phyloP scores from a whole-genome alignment of 92 coral and sea anemone genomes.

The Zoanthus sociatus region DNA sequence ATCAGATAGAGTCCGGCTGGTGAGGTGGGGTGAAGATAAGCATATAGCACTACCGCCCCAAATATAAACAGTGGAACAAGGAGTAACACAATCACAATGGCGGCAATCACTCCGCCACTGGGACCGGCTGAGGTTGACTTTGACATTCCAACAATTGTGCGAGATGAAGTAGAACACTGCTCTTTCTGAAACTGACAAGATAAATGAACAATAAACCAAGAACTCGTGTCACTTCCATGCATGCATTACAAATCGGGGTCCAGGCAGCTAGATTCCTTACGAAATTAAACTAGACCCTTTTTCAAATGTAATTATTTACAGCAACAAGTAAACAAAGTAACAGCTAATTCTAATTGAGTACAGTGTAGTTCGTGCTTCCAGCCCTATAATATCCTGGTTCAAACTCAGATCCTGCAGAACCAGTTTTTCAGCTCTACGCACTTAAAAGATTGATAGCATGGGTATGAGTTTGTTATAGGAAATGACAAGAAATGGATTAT shows the following conservation, averaged over 20 bases:
- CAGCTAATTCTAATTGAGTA: background rate
- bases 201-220: background rate
- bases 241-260: no score
- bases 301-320: no score
- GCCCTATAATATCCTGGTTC: background rate
- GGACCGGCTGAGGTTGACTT: slow-evolving; percentile 40
- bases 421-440: background rate
- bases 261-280: no score
- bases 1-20: slow-evolving; percentile 86
- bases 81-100: slow-evolving; percentile 56
- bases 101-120: slow-evolving; percentile 73
- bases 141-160: background rate
- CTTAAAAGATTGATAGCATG: background rate
- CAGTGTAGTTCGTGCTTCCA: background rate
- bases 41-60: slow-evolving; percentile 79
- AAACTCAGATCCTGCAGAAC: background rate
- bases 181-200: background rate
- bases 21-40: slow-evolving; percentile 84
- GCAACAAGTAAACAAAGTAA: no score
- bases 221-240: no score
- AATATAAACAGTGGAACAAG: slow-evolving; percentile 49
- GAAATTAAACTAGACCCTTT: no score
- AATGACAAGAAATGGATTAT: background rate
- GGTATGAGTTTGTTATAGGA: background rate
- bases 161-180: slow-evolving; percentile 3